Percentiles rank a stretch among this genome's conserved stretches.
Conservation (phyloP, 2,888 invertebrate species). For the Ypsolopha scabrella region DNA sequence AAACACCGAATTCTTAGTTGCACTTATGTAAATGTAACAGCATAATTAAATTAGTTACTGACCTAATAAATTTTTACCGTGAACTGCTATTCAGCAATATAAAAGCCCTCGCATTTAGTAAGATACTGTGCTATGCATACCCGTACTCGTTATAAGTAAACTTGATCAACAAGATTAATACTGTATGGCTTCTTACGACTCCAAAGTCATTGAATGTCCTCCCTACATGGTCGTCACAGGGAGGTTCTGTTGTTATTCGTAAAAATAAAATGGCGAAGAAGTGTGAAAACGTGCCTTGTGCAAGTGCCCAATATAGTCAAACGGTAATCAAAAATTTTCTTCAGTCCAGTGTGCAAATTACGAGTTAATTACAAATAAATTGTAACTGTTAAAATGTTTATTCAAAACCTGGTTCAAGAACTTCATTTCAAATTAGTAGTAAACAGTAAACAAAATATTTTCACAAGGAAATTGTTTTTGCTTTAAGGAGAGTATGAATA, state of each 20-base stretch:
- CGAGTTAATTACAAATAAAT: no score
- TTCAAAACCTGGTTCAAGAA: no score
- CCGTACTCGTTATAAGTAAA: slow-evolving; percentile 16
- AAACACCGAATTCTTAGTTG: no score
- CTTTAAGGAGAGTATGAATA: neutral
- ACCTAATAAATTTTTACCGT: neutral
- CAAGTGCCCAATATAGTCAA: neutral
- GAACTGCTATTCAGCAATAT: neutral
- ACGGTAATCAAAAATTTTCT: neutral
- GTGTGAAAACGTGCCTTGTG: neutral
- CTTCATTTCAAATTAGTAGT: no score
- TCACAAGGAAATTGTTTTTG: neutral
- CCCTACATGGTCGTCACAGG: slow-evolving; percentile 9
- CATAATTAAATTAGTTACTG: neutral
- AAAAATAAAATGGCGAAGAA: neutral
- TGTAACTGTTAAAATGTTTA: no score
- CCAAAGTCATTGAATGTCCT: slow-evolving; percentile 32
- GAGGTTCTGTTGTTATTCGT: neutral
- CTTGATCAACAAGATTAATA: slow-evolving; percentile 61
- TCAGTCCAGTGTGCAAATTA: neutral
- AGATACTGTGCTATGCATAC: neutral
- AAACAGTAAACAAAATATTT: no score
- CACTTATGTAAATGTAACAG: no score
- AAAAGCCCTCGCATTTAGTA: slow-evolving; percentile 1
- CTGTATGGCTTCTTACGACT: slow-evolving; percentile 46